Evolutionary conservation across 2,797 vertebrate genomes (phyloP).

Genomic region (Scarus forsteni): DNA sequence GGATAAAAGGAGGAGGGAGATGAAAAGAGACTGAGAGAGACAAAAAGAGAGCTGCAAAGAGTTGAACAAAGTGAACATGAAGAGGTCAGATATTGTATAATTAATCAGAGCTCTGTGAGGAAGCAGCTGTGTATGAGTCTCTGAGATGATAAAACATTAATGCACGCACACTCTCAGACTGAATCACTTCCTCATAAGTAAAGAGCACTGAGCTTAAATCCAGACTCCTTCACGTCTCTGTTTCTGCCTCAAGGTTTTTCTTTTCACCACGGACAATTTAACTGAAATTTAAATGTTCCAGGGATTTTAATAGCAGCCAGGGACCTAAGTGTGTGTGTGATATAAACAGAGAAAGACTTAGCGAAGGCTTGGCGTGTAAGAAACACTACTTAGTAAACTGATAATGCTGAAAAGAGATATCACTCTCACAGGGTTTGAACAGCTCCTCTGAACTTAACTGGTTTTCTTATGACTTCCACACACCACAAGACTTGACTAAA

Average conservation of each 20-base stretch:
- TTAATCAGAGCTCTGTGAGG: constrained; percentile 57
- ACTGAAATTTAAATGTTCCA: constrained; percentile 62
- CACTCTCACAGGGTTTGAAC: no score
- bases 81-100: constrained; percentile 66
- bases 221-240: constrained; percentile 22
- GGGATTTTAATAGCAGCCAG: constrained; percentile 60
- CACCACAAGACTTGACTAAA: no score
- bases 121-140: constrained; percentile 40
- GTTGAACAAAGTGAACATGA: constrained; percentile 61
- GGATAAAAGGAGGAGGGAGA: constrained; percentile 26
- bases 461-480: no score
- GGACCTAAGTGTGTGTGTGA: constrained; percentile 15
- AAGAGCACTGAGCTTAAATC: constrained; percentile 36
- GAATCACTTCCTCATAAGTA: constrained; percentile 44
- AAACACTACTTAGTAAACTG: constrained; percentile 2
- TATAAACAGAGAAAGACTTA: constrained; percentile 36
- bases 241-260: constrained; percentile 63
- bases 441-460: no score
- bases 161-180: constrained; percentile 10
- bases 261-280: constrained; percentile 70
- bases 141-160: constrained; percentile 60
- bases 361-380: constrained; percentile 50
- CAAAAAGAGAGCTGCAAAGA: constrained; percentile 35
- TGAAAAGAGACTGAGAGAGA: constrained; percentile 40
- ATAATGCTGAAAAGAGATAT: no score